Evolutionary conservation across 2,797 vertebrate species (phyloP).

Genomic region (Pelodytes ibericus): DNA sequence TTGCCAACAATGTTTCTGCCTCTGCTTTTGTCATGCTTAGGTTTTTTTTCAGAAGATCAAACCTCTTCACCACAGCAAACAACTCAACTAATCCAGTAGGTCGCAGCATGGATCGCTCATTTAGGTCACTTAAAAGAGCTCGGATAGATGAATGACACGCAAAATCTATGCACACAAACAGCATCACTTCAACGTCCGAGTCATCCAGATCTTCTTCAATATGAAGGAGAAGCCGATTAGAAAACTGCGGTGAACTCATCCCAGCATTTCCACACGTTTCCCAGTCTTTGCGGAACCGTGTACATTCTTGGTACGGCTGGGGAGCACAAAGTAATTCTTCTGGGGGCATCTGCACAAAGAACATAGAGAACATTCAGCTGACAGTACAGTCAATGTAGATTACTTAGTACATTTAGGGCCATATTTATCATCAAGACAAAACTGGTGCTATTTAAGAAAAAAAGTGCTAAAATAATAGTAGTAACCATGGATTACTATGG

Average conservation of each 20-base stretch:
- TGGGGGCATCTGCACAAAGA: constrained; percentile 16
- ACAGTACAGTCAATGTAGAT: neutral
- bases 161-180: constrained; percentile 79
- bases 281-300: neutral
- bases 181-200: constrained; percentile 74
- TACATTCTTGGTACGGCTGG: neutral
- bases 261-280: neutral
- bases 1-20: constrained; percentile 69
- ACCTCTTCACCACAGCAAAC: constrained; percentile 77
- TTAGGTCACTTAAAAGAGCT: constrained; percentile 70
- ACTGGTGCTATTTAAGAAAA: no score
- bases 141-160: constrained; percentile 64
- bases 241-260: constrained; percentile 62
- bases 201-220: constrained; percentile 77
- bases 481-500: no score
- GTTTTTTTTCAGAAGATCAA: constrained; percentile 80
- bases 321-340: neutral
- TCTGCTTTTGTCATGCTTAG: constrained; percentile 66
- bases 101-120: constrained; percentile 61
- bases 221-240: constrained; percentile 70
- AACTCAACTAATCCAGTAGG: constrained; percentile 71
- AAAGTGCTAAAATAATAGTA: no score
- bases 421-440: no score
- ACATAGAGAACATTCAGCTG: neutral
- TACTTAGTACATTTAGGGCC: neutral